Conservation (phyloP, 2,113 vertebrate genomes). For the Hassar affinis region DNA sequence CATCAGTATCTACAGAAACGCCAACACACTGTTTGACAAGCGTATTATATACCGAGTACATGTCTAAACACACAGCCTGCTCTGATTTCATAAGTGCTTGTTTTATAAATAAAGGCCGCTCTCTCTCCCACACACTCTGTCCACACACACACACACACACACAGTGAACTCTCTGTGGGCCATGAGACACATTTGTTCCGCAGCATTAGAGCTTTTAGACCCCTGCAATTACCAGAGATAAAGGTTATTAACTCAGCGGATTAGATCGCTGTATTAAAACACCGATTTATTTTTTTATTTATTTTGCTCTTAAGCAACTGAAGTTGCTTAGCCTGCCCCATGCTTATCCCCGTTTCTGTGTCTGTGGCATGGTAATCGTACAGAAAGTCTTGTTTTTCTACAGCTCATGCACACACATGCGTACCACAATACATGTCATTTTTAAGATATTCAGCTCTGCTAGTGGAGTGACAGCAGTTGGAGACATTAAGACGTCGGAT, state of each 20-base stretch:
- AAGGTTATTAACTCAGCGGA: slow-evolving; percentile 73
- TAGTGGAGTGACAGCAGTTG: neutral
- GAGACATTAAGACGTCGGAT: too few species aligned
- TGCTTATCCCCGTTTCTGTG: neutral
- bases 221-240: slow-evolving; percentile 70
- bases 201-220: slow-evolving; percentile 65
- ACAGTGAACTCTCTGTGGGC: slow-evolving; percentile 59
- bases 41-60: slow-evolving; percentile 20
- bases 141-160: slow-evolving; percentile 50
- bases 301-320: slow-evolving; percentile 55
- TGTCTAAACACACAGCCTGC: slow-evolving; percentile 32
- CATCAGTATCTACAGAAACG: slow-evolving; percentile 29
- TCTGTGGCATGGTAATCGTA: neutral
- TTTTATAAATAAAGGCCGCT: slow-evolving; percentile 37
- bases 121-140: slow-evolving; percentile 11
- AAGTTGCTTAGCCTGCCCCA: slow-evolving; percentile 11
- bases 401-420: neutral
- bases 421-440: neutral
- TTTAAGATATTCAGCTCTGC: neutral
- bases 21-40: slow-evolving; percentile 30
- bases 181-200: slow-evolving; percentile 69
- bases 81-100: slow-evolving; percentile 40
- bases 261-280: slow-evolving; percentile 72
- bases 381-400: neutral
- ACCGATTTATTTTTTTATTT: slow-evolving; percentile 54